phyloP scores from a whole-genome alignment of 2,113 vertebrate genomes.

The Aldabrachelys gigantea region DNA sequence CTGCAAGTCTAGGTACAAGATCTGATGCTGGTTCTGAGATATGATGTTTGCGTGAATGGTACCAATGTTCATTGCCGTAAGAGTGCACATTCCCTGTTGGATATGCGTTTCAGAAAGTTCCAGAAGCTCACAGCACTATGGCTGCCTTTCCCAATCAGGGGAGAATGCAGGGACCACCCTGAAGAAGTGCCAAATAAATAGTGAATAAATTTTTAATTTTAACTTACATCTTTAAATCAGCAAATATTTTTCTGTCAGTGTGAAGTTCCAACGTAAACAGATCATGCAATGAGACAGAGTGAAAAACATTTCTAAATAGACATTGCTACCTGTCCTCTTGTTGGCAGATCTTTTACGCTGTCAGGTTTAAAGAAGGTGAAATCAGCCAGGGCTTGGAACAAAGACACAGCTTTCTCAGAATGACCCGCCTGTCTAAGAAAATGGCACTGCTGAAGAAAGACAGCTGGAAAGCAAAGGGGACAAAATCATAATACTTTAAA shows the following conservation, averaged over 20 bases:
- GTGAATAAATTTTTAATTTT: neutral
- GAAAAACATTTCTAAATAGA: neutral
- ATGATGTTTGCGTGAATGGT: too few species aligned
- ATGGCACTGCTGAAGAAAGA: slow-evolving; percentile 93
- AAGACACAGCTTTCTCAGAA: slow-evolving; percentile 89
- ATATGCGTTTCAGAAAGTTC: neutral
- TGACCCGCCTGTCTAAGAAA: slow-evolving; percentile 94
- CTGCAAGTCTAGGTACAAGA: too few species aligned
- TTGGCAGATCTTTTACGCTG: slow-evolving; percentile 86
- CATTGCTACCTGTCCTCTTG: slow-evolving; percentile 89
- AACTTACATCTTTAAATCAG: neutral
- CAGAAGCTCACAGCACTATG: neutral
- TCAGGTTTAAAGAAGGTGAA: slow-evolving; percentile 97
- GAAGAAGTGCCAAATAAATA: neutral
- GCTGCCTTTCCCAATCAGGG: neutral
- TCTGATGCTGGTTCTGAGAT: too few species aligned
- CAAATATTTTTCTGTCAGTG: neutral
- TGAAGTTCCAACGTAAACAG: neutral
- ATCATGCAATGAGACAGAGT: neutral
- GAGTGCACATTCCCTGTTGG: neutral
- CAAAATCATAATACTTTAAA: neutral
- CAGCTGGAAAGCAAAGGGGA: slow-evolving; percentile 69
- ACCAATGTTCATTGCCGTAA: neutral
- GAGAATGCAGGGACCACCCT: neutral
- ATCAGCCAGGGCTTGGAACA: slow-evolving; percentile 95